Conservation (phyloP, 2,113 vertebrate genomes). For the Cottus gobio region DNA sequence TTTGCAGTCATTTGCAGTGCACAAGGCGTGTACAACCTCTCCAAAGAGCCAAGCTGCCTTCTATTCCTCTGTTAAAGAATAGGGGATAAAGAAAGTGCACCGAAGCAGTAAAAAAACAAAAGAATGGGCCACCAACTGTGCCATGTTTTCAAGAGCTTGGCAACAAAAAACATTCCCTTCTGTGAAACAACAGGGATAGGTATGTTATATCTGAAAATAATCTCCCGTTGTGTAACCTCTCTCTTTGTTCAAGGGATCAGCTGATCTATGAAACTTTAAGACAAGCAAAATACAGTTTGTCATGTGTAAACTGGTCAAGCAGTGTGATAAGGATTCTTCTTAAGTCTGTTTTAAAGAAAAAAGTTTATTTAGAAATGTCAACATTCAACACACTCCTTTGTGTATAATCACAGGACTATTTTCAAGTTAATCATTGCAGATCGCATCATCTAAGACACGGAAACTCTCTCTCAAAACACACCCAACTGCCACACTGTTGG, state of each 20-base stretch:
- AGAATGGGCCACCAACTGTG: neutral
- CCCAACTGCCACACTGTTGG: neutral
- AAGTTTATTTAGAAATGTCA: neutral
- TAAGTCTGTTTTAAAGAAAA: neutral
- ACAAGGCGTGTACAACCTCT: neutral
- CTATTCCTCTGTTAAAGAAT: neutral
- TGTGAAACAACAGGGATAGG: neutral
- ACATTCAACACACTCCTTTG: neutral
- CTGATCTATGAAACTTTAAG: neutral
- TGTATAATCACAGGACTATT: neutral
- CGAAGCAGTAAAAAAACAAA: neutral
- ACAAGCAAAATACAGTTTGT: neutral
- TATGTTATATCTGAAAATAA: neutral
- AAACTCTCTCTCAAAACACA: neutral
- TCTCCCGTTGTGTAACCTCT: constrained; percentile 17
- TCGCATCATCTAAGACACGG: neutral
- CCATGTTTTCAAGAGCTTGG: neutral
- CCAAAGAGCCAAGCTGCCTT: neutral
- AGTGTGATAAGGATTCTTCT: neutral
- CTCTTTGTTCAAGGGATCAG: constrained; percentile 11
- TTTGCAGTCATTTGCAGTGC: neutral
- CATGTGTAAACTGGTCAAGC: neutral
- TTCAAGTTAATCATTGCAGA: neutral
- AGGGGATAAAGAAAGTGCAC: neutral
- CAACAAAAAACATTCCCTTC: neutral